Base-by-base conservation (phyloP, 2,797 vertebrate genomes). In the Crenichthys baileyi region DNA sequence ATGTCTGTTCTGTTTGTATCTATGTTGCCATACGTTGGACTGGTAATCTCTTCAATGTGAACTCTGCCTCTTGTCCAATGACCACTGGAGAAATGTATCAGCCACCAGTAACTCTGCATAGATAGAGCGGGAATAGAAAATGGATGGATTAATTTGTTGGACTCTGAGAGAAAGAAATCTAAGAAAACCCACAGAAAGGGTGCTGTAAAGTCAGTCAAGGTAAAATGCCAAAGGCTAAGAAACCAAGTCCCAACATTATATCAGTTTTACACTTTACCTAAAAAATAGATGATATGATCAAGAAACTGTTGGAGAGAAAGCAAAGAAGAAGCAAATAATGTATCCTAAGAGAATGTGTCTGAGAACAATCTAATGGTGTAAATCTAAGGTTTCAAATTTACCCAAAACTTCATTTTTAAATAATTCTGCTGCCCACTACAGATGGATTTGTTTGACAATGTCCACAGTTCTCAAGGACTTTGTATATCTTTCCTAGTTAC, bases 361-460 rank as follows among this genome's bases (percentile, higher is more conserved):
- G 22, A 12, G 36, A 67, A 41, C 41, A 68, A 7, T 68, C 9
- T 15, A 24, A 41, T 56, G 55, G 55, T 44, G 20, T 44, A 44
- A 68, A 41, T 68, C 24, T 24, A 68, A 44, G 51, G 6, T 29
- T 24, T 58, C 15, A 60, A 18, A 46, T 26, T 18, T 48, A 73
- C 31, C 22, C 48, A 31, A 53, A 51, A 53, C 1, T 7, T 61
- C 56, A 46, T 61, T 61, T 26, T 74, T 48, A 46, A 61, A 74
- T 26, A 4, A 29, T 61, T n/a, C 20, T 15, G 15, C 24, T 29
- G 72, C 8, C 56, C 41, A 61, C 41, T 22, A 31, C 72, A 74
- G 55, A 58, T 22, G 72, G 41, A n/a, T 74, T 74, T 74, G 72
- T 74, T 74, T 74, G 72, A 58, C 15, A 22, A 5, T 5, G 55